A percentile compares a stretch with the other conserved stretches of the same genome.
These are phyloP conservation scores for Drosophila virilis DNA, from an alignment of 1,140 invertebrate species.

Conservation along the genomic window DNA sequence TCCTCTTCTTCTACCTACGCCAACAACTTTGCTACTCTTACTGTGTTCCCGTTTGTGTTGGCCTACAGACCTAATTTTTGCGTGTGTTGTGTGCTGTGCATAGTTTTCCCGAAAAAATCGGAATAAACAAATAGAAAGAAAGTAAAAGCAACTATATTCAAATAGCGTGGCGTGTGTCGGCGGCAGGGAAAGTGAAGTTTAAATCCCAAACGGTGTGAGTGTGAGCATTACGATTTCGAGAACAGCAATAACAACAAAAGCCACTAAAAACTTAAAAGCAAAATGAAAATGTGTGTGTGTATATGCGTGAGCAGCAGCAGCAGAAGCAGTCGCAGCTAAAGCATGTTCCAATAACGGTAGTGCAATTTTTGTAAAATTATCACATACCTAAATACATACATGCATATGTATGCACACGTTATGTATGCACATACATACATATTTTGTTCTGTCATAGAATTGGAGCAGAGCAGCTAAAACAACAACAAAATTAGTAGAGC, in stretches of 20 bases:
- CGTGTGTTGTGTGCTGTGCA: constrained; percentile 66
- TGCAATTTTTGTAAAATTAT: constrained; percentile 67
- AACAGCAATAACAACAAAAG: constrained; percentile 28
- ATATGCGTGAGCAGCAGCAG: constrained; percentile 19
- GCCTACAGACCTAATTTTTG: constrained; percentile 84
- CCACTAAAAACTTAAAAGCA: constrained; percentile 42
- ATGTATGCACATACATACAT: constrained; percentile 1
- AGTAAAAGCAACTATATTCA: constrained; percentile 47
- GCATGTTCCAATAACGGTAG: constrained; percentile 41
- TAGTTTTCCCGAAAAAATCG: constrained; percentile 72
- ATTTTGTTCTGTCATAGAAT: constrained; percentile 75
- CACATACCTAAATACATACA: constrained; percentile 19
- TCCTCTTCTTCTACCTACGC: constrained; percentile 81
- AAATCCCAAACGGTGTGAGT: constrained; percentile 37
- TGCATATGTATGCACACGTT: constrained; percentile 11
- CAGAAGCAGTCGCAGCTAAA: constrained; percentile 2
- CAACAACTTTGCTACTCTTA: constrained; percentile 75
- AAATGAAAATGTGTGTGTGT: constrained; percentile 51
- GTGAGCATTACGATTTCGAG: constrained; percentile 26
- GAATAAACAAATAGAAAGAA: constrained; percentile 56
- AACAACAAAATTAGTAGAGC: constrained; percentile 59
- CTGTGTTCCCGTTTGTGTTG: constrained; percentile 80
- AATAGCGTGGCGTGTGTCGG: constrained; percentile 18
- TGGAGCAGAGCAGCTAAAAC: constrained; percentile 58
- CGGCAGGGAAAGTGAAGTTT: constrained; percentile 35